A percentile compares a stretch with the other conserved stretches of the same genome.
phyloP scores from a whole-genome alignment of 2,797 vertebrate genomes.

The Crypturellus tataupa region DNA sequence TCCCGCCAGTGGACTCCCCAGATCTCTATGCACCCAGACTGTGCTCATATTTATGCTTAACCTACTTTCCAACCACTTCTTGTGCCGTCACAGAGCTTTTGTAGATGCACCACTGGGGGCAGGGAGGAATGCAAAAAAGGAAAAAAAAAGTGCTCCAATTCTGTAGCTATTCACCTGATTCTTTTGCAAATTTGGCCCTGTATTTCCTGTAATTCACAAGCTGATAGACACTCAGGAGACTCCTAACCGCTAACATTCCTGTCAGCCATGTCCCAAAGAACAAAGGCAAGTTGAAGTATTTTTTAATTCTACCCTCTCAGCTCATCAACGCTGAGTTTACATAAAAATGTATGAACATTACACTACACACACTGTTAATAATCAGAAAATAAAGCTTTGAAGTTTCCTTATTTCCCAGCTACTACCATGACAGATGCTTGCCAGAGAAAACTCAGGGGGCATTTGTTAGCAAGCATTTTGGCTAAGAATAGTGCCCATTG shows the following conservation, averaged over 20 bases:
- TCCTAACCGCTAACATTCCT: constrained; percentile 66
- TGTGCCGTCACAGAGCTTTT: constrained; percentile 14
- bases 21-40: background rate
- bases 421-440: constrained; percentile 87
- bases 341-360: constrained; percentile 83
- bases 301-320: constrained; percentile 83
- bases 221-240: constrained; percentile 41
- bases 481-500: constrained; percentile 81
- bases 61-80: constrained; percentile 62
- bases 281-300: constrained; percentile 81
- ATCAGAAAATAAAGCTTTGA: constrained; percentile 81
- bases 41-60: constrained; percentile 54
- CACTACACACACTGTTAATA: constrained; percentile 79
- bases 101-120: constrained; percentile 7
- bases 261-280: constrained; percentile 77
- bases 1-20: background rate
- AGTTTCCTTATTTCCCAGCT: constrained; percentile 79
- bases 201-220: constrained; percentile 36
- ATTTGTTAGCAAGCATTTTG: constrained; percentile 81
- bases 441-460: constrained; percentile 81
- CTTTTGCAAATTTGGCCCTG: constrained; percentile 60
- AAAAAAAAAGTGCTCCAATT: constrained; percentile 36
- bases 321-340: constrained; percentile 81
- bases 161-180: constrained; percentile 71
- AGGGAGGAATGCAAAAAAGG: constrained; percentile 3